Percentiles rank a stretch among this genome's conserved stretches.
Conservation (phyloP, 2,888 invertebrate species). For the Cephus runcator region DNA sequence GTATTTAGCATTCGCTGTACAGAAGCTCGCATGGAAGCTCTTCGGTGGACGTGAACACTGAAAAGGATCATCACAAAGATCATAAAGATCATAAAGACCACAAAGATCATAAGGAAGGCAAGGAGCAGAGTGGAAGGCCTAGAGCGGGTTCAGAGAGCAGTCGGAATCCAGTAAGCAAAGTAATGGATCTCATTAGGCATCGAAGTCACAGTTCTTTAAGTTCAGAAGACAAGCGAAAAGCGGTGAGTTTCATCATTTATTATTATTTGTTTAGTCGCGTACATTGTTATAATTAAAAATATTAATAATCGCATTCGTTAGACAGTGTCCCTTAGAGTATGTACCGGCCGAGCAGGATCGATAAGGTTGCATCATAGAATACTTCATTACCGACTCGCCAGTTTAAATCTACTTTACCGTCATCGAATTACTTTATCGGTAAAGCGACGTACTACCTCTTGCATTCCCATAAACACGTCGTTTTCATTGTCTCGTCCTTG, state of each 20-base stretch:
- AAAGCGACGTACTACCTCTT: neutral
- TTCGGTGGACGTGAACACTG: conserved; percentile 51
- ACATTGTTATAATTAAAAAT: neutral
- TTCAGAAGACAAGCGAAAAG: conserved; percentile 77
- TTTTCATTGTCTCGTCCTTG: neutral
- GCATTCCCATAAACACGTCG: neutral
- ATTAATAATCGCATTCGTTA: neutral
- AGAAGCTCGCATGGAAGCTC: conserved; percentile 57
- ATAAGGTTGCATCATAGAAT: neutral
- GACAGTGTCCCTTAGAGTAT: neutral
- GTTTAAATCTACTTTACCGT: neutral
- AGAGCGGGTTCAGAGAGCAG: conserved; percentile 69
- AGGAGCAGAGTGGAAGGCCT: conserved; percentile 47
- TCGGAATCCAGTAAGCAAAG: conserved; percentile 87
- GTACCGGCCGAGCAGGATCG: neutral
- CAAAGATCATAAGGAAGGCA: conserved; percentile 42
- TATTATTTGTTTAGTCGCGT: neutral
- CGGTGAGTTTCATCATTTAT: conserved; percentile 68
- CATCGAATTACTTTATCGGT: neutral
- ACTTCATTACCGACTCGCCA: neutral
- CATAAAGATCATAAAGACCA: conserved; percentile 44
- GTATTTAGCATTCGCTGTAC: conserved; percentile 52
- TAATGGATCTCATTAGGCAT: conserved; percentile 90
- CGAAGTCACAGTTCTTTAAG: conserved; percentile 78
- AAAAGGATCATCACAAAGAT: conserved; percentile 50